These are phyloP conservation scores for Neofelis nebulosa DNA, from an alignment of 2,113 vertebrate species.

Conservation along the genomic window DNA sequence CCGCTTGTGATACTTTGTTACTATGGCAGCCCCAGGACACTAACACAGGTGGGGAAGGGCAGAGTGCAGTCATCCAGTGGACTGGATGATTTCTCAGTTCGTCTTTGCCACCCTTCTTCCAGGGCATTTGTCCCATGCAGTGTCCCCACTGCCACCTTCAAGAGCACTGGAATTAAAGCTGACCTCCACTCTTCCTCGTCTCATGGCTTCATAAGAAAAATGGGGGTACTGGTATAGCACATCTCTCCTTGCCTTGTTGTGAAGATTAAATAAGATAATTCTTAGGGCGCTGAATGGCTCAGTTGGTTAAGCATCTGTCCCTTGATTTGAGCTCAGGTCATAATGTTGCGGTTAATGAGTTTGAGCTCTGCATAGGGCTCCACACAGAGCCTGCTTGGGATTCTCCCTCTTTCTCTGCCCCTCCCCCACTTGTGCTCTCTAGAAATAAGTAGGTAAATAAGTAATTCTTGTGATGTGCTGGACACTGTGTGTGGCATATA, in stretches of 20 bases:
- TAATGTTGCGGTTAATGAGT: too few relatives aligned
- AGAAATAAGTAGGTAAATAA: too few relatives aligned
- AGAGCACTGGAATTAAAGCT: neutral
- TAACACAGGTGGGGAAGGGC: neutral
- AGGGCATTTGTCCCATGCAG: fast-evolving
- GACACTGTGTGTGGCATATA: neutral
- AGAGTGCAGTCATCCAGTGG: too few relatives aligned
- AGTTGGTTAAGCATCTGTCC: too few relatives aligned
- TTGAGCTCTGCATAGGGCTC: too few relatives aligned
- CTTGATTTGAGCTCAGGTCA: too few relatives aligned
- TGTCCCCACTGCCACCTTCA: neutral
- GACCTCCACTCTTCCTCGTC: neutral
- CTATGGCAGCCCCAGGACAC: neutral
- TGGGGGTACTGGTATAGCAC: fast-evolving
- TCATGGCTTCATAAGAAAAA: neutral
- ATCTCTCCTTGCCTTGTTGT: neutral
- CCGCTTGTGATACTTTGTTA: neutral
- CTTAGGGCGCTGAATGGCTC: too few relatives aligned
- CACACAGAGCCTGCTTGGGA: too few relatives aligned
- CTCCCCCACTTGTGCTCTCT: too few relatives aligned
- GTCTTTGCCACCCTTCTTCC: fast-evolving
- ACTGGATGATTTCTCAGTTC: too few relatives aligned
- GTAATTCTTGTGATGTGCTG: neutral
- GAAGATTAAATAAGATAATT: neutral
- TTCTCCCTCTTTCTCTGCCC: too few relatives aligned